Base-by-base conservation (phyloP, 2,888 invertebrate genomes). In the Scaptomyza flava region DNA sequence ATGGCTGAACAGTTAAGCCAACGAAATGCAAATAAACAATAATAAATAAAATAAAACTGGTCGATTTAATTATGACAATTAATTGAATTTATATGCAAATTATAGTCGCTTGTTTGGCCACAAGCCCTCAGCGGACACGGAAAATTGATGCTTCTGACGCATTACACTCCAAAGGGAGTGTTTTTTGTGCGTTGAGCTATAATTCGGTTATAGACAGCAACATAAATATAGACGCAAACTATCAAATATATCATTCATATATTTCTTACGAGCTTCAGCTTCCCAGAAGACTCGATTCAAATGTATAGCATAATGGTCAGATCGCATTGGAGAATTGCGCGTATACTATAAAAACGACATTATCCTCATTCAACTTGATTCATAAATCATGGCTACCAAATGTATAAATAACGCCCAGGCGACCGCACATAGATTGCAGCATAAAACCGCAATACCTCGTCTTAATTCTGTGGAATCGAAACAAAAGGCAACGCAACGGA, bases 51-150 rank as follows among this genome's bases (percentile, higher is more conserved):
- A 17, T 67, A 82, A 81, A 82, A 82, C 82, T 75, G 80, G 78
- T 85, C 80, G 68, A 73, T 85, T 82, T 80, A 81, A 79, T 85
- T 81, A 82, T 82, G 85, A 78, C 78, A 69, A 69, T 61, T 72
- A 77, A 82, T 70, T 23, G 80, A 79, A 69, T 84, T 71, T 63
- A 58, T 79, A 85, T 82, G 85, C 80, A 77, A 85, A 82, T 82
- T 61, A 30, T 52, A 42, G 45, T 61, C 43, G 52, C 63, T 71
- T 66, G 71, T 48, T 60, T 27, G 14, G 58, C 54, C 43, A 51
- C 59, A 42, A 50, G 60, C 53, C 59, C 69, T 42, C 50, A 59
- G 31, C 46, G 23, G 34, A 42, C 38, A n/a, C 27, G 38, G 36
- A 52, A 53, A 54, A 72, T 67, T 14, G 57, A 33, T 57, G 50